phyloP scores from a whole-genome alignment of 2,888 invertebrate genomes.

The Schizaphis graminum region DNA sequence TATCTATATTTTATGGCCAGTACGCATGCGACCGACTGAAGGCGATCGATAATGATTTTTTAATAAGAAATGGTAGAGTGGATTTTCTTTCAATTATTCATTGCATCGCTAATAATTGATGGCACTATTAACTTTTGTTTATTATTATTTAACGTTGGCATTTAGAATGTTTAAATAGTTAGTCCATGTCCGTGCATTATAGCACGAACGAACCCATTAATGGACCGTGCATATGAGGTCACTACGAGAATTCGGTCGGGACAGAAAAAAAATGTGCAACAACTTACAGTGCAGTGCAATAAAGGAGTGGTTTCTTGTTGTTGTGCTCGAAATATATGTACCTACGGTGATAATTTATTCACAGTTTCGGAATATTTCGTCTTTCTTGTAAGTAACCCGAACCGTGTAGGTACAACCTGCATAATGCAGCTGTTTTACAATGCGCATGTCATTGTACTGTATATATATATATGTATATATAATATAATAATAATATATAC shows the following conservation, averaged over 20 bases:
- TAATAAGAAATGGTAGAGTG: slow-evolving; percentile 19
- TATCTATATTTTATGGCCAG: neutral
- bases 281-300: neutral
- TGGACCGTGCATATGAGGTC: neutral
- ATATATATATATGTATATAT: neutral
- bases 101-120: slow-evolving; percentile 23
- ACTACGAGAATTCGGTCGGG: slow-evolving; percentile 9
- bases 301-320: slow-evolving; percentile 32
- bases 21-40: slow-evolving; percentile 13
- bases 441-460: neutral
- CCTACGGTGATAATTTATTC: slow-evolving; percentile 14
- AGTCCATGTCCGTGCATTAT: neutral
- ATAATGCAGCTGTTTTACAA: slow-evolving; percentile 8
- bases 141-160: slow-evolving; percentile 8
- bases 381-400: neutral
- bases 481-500: neutral
- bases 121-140: slow-evolving; percentile 43
- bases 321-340: slow-evolving; percentile 16
- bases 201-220: slow-evolving; percentile 22
- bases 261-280: neutral
- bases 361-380: slow-evolving; percentile 8
- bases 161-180: slow-evolving; percentile 21
- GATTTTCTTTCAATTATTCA: slow-evolving; percentile 33
- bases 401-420: neutral
- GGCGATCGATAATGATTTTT: slow-evolving; percentile 11